Conservation (phyloP, 2,888 invertebrate species). For the Siphonodentalium dalli region DNA sequence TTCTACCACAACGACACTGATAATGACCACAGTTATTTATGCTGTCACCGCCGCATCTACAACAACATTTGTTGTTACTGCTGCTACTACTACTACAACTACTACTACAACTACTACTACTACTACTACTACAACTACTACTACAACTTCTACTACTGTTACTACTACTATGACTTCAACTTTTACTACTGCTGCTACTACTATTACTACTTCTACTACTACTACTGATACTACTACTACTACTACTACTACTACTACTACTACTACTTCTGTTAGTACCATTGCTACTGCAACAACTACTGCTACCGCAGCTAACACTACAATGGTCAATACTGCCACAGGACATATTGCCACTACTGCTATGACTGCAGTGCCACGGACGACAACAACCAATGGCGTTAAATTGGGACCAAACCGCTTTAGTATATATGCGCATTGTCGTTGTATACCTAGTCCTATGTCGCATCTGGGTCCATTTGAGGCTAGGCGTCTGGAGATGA, state of each 20-base stretch:
- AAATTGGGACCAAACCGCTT: no score
- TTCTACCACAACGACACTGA: not conserved
- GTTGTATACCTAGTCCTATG: no score
- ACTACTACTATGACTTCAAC: conserved; percentile 10
- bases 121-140: not conserved
- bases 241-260: conserved; percentile 11
- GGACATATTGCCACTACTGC: no score
- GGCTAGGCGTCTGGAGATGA: no score
- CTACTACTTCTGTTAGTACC: conserved; percentile 6
- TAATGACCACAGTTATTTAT: no score
- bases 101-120: conserved; percentile 4
- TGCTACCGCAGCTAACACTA: no score
- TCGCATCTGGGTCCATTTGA: no score
- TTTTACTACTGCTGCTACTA: conserved; percentile 16
- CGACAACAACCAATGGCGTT: no score
- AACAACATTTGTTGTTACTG: not conserved
- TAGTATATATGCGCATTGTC: no score
- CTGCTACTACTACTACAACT: conserved; percentile 3
- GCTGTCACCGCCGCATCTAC: not conserved
- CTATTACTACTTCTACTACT: conserved; percentile 1
- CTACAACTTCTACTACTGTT: conserved; percentile 11
- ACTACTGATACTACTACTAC: conserved; percentile 11
- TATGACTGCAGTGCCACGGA: no score
- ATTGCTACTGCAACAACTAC: no score
- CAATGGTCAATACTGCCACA: no score